phyloP scores from a whole-genome alignment of 2,797 vertebrate species.

The Squalus acanthias region DNA sequence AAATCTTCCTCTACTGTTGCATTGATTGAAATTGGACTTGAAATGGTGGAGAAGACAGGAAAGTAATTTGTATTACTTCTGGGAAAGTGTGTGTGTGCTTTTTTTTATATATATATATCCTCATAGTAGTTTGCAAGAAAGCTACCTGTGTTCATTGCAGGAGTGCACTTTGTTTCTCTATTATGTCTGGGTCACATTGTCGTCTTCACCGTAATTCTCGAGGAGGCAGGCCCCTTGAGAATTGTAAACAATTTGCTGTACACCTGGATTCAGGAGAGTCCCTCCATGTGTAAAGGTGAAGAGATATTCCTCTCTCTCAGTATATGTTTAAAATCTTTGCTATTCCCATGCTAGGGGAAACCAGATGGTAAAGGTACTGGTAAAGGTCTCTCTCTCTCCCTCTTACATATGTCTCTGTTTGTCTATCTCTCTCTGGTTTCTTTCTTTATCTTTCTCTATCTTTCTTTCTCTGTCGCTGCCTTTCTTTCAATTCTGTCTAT shows the following conservation, averaged over 20 bases:
- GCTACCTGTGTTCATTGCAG: neutral
- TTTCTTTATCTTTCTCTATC: neutral
- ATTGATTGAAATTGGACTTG: slow-evolving; percentile 25
- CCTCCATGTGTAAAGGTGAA: neutral
- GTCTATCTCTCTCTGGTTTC: neutral
- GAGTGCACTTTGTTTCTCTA: neutral
- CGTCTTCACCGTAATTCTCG: neutral
- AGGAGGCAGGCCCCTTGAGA: neutral
- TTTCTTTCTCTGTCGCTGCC: neutral
- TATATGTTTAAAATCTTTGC: neutral
- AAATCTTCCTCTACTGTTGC: neutral
- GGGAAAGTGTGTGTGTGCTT: neutral
- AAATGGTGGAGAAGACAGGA: neutral
- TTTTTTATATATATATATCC: neutral
- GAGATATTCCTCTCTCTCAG: neutral
- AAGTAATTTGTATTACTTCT: neutral
- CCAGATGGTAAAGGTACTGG: neutral
- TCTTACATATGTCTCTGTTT: neutral
- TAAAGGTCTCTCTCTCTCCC: neutral
- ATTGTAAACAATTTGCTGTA: neutral
- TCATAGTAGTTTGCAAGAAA: neutral
- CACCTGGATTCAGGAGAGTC: neutral
- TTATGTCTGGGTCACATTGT: neutral
- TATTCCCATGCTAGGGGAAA: neutral
- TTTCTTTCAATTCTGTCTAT: neutral